A percentile compares a stretch with the other conserved stretches of the same genome.
Evolutionary conservation across 1,140 invertebrate species (phyloP).

Genomic region (Tribolium castaneum): DNA sequence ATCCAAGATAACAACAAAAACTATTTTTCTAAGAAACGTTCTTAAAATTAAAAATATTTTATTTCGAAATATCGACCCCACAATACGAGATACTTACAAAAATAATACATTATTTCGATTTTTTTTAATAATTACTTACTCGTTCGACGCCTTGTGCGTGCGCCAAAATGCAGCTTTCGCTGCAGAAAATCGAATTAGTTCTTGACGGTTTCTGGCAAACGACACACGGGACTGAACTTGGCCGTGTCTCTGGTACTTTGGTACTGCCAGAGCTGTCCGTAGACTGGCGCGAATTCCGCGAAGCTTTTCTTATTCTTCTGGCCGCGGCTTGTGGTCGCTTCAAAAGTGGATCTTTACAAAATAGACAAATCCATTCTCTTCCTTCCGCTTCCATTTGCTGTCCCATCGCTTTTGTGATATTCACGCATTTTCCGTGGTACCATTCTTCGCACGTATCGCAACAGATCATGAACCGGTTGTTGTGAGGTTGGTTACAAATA

Average conservation of each 20-base stretch:
- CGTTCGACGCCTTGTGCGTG: conserved; percentile 79
- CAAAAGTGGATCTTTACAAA: conserved; percentile 73
- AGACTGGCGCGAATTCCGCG: conserved; percentile 55
- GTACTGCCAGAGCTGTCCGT: conserved; percentile 55
- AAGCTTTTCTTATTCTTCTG: conserved; percentile 61
- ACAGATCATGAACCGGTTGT: conserved; percentile 98
- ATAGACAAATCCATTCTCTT: conserved; percentile 91
- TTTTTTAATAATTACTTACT: no score
- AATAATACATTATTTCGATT: conserved; percentile 7
- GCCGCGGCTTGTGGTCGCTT: conserved; percentile 60
- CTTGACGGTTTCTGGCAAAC: conserved; percentile 80
- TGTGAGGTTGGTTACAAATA: conserved; percentile 94
- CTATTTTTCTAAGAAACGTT: no score
- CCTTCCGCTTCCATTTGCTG: conserved; percentile 91
- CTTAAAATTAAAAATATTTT: no score
- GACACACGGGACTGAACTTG: conserved; percentile 67
- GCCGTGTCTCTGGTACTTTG: conserved; percentile 34
- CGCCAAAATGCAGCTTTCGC: conserved; percentile 85
- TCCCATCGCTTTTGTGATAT: conserved; percentile 90
- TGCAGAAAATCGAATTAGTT: conserved; percentile 85
- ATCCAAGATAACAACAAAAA: no score
- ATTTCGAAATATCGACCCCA: no score
- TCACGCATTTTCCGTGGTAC: conserved; percentile 96
- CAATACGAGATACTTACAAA: neutral
- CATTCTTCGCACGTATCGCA: conserved; percentile 97